Percentiles rank a stretch among this genome's conserved stretches.
Evolutionary conservation across 2,888 invertebrate genomes (phyloP).

Genomic region (Chloromyia formosa): DNA sequence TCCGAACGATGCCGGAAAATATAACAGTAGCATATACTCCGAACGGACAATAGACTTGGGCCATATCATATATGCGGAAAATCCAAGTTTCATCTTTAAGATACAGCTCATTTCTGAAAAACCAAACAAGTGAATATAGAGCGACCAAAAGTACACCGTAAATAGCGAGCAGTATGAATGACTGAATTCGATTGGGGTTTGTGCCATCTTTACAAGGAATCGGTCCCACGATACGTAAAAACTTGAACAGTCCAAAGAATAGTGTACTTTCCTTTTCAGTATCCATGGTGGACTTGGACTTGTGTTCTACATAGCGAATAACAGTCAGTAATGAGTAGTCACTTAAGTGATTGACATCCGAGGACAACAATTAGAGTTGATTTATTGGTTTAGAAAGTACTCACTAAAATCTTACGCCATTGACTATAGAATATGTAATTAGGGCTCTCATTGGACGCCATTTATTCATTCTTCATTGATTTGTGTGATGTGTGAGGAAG

Average conservation of each 20-base stretch:
- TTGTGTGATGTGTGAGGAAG: too few species aligned
- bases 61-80: background rate
- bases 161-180: background rate
- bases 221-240: background rate
- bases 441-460: too few species aligned
- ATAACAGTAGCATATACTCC: background rate
- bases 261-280: background rate
- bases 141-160: background rate
- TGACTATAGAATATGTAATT: too few species aligned
- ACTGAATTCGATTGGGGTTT: background rate
- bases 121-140: background rate
- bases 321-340: too few species aligned
- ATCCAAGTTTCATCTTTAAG: background rate
- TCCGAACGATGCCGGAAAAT: background rate
- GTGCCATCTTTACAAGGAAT: background rate
- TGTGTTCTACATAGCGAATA: too few species aligned
- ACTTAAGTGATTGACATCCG: too few species aligned
- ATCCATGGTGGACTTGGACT: background rate
- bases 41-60: background rate
- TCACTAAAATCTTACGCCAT: too few species aligned
- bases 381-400: too few species aligned
- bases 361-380: too few species aligned
- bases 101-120: background rate
- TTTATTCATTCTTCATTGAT: too few species aligned
- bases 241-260: background rate